These are phyloP conservation scores for Adineta ricciae DNA, from an alignment of 2,888 invertebrate species.

Conservation along the genomic window DNA sequence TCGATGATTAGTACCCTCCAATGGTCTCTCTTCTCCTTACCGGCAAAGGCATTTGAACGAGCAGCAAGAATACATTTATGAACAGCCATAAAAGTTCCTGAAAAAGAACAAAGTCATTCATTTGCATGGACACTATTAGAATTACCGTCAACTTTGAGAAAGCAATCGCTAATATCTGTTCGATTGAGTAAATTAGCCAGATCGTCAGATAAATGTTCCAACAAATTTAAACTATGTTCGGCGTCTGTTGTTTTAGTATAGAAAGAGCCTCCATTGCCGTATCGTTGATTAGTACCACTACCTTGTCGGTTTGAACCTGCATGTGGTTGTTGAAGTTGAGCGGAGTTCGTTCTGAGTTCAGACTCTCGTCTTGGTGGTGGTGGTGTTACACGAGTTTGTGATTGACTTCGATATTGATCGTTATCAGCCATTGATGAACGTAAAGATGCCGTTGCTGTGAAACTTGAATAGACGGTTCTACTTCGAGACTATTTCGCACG, in stretches of 20 bases:
- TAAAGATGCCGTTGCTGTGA: not conserved
- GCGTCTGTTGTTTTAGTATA: not conserved
- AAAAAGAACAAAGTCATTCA: not conserved
- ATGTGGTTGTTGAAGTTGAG: not conserved
- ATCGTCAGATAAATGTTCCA: not conserved
- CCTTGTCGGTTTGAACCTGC: not conserved
- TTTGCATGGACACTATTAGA: no score
- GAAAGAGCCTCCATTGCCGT: not conserved
- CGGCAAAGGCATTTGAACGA: constrained; percentile 39
- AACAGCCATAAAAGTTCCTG: not conserved
- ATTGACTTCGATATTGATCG: not conserved
- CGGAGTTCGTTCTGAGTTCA: not conserved
- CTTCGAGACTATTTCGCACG: not conserved
- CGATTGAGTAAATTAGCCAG: not conserved
- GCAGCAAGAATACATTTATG: constrained; percentile 52
- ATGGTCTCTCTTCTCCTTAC: not conserved
- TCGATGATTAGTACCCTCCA: no score
- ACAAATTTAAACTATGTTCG: not conserved
- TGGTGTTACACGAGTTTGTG: not conserved
- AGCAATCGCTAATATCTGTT: not conserved
- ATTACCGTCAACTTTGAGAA: not conserved
- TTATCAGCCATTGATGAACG: not conserved
- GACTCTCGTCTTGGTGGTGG: not conserved
- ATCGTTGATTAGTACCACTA: not conserved
- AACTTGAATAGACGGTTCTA: not conserved